Evolutionary conservation across 2,797 vertebrate genomes (phyloP).

Genomic region (Petrocephalus schoutedeni): DNA sequence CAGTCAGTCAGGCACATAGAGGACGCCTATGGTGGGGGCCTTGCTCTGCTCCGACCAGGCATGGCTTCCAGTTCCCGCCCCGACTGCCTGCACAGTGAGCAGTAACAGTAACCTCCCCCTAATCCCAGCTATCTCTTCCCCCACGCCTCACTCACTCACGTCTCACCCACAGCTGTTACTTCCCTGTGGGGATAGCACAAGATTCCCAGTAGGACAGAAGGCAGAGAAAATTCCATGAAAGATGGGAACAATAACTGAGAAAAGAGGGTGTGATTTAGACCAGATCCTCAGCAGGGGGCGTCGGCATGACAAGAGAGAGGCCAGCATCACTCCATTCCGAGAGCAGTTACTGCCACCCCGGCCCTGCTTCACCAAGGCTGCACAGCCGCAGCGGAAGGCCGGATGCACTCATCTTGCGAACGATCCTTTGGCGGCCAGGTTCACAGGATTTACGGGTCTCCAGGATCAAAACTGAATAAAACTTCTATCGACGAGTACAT

Average conservation of each 20-base stretch:
- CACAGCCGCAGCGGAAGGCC: not conserved
- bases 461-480: not conserved
- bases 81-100: not conserved
- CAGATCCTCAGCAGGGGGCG: not conserved
- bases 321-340: not conserved
- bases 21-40: not conserved
- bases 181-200: not conserved
- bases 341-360: not conserved
- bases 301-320: not conserved
- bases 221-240: not conserved
- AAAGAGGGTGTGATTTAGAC: not conserved
- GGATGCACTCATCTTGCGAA: not conserved
- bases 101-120: not conserved
- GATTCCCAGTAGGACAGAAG: not conserved
- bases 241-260: not conserved
- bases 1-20: not conserved
- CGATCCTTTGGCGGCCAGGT: not conserved
- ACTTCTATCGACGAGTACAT: not conserved
- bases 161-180: not conserved
- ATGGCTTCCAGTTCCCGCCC: not conserved
- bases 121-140: not conserved
- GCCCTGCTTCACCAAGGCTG: not conserved
- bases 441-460: not conserved
- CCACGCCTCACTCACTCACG: not conserved
- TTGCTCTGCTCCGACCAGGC: not conserved